Base-by-base conservation (phyloP, 35 echinoderm and acorn worm species). In the Apostichopus parvimensis region DNA sequence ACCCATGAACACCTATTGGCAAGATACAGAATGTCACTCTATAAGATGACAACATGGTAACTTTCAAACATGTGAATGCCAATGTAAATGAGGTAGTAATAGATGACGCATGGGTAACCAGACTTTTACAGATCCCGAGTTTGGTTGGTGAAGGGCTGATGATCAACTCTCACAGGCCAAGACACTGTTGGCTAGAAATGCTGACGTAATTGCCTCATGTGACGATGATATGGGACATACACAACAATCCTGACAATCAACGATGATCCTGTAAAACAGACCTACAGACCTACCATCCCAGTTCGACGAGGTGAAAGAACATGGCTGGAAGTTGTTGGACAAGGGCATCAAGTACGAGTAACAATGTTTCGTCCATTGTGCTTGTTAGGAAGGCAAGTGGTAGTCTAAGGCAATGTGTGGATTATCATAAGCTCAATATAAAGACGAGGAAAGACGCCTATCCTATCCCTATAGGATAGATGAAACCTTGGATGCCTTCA, bases 251-350 rank as follows among this genome's bases (percentile, higher is more conserved):
- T 12, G 11, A 87, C 83, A n/a, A 77, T 78, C n/a, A 77, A 94
- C 23, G 70, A 94, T 34, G 60, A 90, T 20, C 93, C 93, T 1
- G 77, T 94, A 8, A 90, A 91, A 75, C 65, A 91, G 25, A 45
- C 24, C 20, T 91, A 91, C 79, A 25, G 93, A 70, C 87, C 93
- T 73, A 59, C 87, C 87, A 71, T 81, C 93, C 24, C 87, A 90
- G 78, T 79, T 90, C 18, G 87, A 94, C 28, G 93, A 94, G 57
- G 93, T 94, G 6, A 80, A 75, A 75, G 77, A 94, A 78, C 87
- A 90, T 65, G 62, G 91, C 58, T 53, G 79, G 84, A 21, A 92
- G 84, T 54, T 13, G 80, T n/a, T n/a, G 23, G 53, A 75, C n/a
- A n/a, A n/a, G n/a, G n/a, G n/a, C n/a, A n/a, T n/a, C n/a, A 64